These are phyloP conservation scores for Pachliopta kotzebuea DNA, from an alignment of 2,888 invertebrate species.

Conservation along the genomic window DNA sequence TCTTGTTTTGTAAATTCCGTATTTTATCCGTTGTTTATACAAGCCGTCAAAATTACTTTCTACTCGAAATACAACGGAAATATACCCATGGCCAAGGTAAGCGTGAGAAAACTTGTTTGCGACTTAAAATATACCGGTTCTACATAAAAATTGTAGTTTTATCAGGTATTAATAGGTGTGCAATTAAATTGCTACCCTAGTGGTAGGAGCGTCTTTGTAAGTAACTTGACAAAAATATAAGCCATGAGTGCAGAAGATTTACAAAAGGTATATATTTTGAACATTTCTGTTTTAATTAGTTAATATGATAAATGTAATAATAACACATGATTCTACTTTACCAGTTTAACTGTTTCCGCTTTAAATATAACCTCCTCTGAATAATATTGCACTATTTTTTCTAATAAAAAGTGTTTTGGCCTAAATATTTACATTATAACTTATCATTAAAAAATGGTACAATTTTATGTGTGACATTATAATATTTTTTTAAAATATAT, in stretches of 20 bases:
- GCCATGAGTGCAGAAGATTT: constrained; percentile 14
- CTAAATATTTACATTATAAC: no score
- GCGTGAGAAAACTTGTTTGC: constrained; percentile 35
- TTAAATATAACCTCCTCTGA: no score
- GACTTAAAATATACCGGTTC: constrained; percentile 48
- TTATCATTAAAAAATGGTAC: no score
- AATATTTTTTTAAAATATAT: no score
- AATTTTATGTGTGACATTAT: no score
- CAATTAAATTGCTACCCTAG: not conserved
- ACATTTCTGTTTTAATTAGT: not conserved
- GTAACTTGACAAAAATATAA: constrained; percentile 3
- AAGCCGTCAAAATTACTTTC: constrained; percentile 82
- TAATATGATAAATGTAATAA: not conserved
- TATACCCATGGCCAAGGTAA: constrained; percentile 85
- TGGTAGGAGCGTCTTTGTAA: not conserved
- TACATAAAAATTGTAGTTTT: constrained; percentile 36
- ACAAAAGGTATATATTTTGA: constrained; percentile 22
- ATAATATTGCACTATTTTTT: no score
- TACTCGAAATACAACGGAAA: constrained; percentile 84
- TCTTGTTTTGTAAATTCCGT: not conserved
- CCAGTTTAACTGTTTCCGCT: no score
- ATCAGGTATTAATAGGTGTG: constrained; percentile 22
- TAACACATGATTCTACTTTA: no score
- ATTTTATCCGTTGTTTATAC: constrained; percentile 34
- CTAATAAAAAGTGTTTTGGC: no score